phyloP scores from a whole-genome alignment of 2,888 invertebrate species.

The Plagodis pulveraria region DNA sequence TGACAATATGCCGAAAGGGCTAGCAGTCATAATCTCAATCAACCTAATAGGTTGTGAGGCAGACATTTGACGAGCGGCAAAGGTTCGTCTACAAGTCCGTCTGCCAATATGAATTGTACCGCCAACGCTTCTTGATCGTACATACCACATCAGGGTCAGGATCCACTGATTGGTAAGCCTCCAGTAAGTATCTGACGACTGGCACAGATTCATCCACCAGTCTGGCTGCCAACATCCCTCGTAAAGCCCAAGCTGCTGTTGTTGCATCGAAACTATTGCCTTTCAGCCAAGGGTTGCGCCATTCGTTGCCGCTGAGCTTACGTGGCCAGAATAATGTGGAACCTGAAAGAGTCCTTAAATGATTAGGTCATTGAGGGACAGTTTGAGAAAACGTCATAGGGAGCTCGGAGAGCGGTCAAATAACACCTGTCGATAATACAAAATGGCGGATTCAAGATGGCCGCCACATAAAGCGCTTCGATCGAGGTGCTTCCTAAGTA shows the following conservation, averaged over 20 bases:
- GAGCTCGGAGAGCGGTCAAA: no score
- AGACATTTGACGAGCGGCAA: no score
- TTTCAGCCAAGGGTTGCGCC: constrained; percentile 75
- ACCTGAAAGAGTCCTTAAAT: constrained; percentile 44
- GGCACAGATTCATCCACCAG: constrained; percentile 66
- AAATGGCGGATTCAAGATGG: no score
- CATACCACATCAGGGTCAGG: constrained; percentile 75
- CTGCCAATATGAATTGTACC: no score
- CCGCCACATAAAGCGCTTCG: no score
- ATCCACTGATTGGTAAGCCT: constrained; percentile 56
- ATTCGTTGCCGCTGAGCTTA: constrained; percentile 60
- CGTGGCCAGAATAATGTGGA: constrained; percentile 74
- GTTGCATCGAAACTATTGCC: constrained; percentile 86
- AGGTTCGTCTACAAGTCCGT: no score
- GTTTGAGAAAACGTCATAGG: no score
- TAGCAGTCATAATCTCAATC: no score
- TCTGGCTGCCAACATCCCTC: constrained; percentile 85
- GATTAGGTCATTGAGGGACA: not conserved
- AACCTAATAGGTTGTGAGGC: no score
- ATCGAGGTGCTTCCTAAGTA: no score
- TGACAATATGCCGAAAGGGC: no score
- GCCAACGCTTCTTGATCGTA: not conserved
- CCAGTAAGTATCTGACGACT: constrained; percentile 67
- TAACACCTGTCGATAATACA: no score
- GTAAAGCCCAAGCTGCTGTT: constrained; percentile 94